Conservation (phyloP, 1,140 invertebrate species). For the Microplitis demolitor region DNA sequence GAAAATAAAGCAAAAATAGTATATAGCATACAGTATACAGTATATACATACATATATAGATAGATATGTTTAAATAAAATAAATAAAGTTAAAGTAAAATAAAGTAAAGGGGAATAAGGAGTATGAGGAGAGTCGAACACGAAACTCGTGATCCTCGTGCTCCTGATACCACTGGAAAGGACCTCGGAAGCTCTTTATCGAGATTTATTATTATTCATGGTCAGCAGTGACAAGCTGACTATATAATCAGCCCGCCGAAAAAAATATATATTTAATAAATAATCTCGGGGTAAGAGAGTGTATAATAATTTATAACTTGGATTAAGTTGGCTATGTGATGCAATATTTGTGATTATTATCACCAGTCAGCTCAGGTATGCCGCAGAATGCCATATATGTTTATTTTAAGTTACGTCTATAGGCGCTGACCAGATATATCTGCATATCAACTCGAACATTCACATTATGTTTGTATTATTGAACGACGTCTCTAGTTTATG, state of each 20-base stretch:
- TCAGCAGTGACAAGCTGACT: slow-evolving; percentile 36
- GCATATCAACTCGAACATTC: too few relatives aligned
- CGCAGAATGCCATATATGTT: too few relatives aligned
- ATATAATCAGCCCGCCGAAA: not conserved
- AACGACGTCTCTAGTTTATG: too few relatives aligned
- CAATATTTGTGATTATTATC: too few relatives aligned
- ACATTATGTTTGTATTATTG: too few relatives aligned
- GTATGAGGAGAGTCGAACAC: slow-evolving; percentile 35
- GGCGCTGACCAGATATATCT: too few relatives aligned
- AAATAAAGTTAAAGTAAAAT: slow-evolving; percentile 12
- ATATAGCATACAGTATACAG: not conserved
- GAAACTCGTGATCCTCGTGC: slow-evolving; percentile 47
- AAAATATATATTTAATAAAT: not conserved
- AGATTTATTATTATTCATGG: slow-evolving; percentile 52
- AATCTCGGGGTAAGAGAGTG: not conserved
- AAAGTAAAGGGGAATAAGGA: slow-evolving; percentile 1
- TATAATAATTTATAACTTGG: not conserved
- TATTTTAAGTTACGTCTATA: too few relatives aligned
- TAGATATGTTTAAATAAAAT: too few relatives aligned
- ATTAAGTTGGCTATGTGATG: too few relatives aligned
- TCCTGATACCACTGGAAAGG: slow-evolving; percentile 35
- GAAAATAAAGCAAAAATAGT: not conserved
- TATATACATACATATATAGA: too few relatives aligned
- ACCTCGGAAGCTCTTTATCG: slow-evolving; percentile 34
- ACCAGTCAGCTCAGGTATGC: too few relatives aligned